These are phyloP conservation scores for Xyliphius kryptos DNA, from an alignment of 2,113 vertebrate genomes.

Conservation along the genomic window DNA sequence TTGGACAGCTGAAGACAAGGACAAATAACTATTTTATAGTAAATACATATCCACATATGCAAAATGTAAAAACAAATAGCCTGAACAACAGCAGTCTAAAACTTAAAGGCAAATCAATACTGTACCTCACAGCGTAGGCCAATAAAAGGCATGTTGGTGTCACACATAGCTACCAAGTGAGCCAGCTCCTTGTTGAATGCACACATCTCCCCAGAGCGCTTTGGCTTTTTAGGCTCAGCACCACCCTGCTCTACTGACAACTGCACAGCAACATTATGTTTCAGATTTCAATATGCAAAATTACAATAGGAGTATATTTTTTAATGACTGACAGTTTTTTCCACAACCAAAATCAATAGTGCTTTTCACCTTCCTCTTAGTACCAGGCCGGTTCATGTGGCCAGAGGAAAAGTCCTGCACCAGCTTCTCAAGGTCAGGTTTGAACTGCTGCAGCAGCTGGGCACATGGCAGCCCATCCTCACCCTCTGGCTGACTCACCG, in stretches of 20 bases:
- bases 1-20: constrained; percentile 75
- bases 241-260: constrained; percentile 77
- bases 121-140: constrained; percentile 93
- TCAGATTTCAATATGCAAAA: neutral
- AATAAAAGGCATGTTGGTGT: constrained; percentile 97
- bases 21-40: no score
- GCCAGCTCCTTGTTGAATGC: constrained; percentile 98
- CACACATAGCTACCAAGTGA: constrained; percentile 95
- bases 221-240: constrained; percentile 86
- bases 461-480: constrained; percentile 83
- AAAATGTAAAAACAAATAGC: no score
- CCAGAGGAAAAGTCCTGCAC: constrained; percentile 72
- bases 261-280: constrained; percentile 49
- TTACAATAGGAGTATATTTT: neutral
- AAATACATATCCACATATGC: no score
- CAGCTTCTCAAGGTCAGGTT: constrained; percentile 83
- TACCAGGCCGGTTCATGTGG: constrained; percentile 66
- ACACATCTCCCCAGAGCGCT: constrained; percentile 90
- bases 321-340: no score
- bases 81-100: no score
- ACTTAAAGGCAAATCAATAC: no score
- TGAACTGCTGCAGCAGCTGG: constrained; percentile 85
- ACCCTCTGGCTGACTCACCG: constrained; percentile 78
- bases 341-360: no score
- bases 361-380: constrained; percentile 94